Percentiles rank a stretch among this genome's conserved stretches.
phyloP scores from a whole-genome alignment of 2,797 vertebrate species.

The Capromys pilorides region DNA sequence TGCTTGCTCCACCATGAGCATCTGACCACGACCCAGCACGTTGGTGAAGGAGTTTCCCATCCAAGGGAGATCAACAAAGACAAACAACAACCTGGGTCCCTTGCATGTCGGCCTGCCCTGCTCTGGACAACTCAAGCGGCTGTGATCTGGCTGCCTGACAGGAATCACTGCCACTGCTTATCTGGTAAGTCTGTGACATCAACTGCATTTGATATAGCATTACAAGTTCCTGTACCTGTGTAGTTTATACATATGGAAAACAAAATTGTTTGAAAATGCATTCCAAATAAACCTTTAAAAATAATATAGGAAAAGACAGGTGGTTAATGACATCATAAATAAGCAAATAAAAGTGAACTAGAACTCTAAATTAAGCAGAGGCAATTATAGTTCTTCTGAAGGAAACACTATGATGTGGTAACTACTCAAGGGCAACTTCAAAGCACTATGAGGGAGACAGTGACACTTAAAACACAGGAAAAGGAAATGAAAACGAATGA shows the following conservation, averaged over 20 bases:
- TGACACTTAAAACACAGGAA: not conserved
- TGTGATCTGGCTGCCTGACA: not conserved
- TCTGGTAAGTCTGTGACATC: not conserved
- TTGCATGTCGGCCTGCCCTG: not conserved
- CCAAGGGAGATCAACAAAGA: not conserved
- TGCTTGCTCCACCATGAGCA: not conserved
- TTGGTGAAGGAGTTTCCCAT: not conserved
- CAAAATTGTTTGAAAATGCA: not conserved
- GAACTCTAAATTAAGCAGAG: constrained; percentile 23
- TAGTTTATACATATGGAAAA: not conserved
- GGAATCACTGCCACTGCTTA: not conserved
- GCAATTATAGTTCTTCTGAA: not conserved
- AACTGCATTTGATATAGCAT: not conserved
- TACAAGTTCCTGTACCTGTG: not conserved
- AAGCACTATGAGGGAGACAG: not conserved
- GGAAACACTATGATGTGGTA: not conserved
- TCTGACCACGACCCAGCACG: not conserved
- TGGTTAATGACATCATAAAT: not conserved
- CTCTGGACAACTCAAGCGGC: not conserved
- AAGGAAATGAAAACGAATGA: not conserved
- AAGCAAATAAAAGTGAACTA: not conserved
- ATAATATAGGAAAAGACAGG: not conserved
- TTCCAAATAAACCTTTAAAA: not conserved
- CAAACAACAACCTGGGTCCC: not conserved
- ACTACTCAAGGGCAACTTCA: not conserved